Base-by-base conservation (phyloP, 2,888 invertebrate species). In the Caenorhabditis sp. region DNA sequence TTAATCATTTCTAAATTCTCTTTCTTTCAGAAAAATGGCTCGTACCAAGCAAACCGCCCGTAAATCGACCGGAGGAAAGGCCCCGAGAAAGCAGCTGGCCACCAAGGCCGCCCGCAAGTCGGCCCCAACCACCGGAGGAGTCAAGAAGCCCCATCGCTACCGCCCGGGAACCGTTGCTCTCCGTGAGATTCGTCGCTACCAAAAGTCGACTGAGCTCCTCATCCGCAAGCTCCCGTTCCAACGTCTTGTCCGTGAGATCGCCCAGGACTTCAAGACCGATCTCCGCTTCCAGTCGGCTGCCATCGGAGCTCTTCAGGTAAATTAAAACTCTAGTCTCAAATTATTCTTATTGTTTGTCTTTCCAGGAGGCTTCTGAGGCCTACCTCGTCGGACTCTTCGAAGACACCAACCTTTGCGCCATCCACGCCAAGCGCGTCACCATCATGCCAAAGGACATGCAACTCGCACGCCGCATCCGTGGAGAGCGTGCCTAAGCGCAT, bases 401-500 rank as follows among this genome's bases (percentile, higher is more conserved):
- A 94, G 97, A 97, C 94, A 97, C 97, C 88, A 97, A 97, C 93
- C 94, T 97, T 94, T 97, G 97, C 94, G 97, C 97, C 72, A 97
- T 97, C 92, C 97, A 97, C 92, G 97, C 97, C 90, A 97, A 97
- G 93, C 95, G 97, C 91, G 97, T 97, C 76, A 97, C 97, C 86
- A 97, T 97, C 93, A 97, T 97, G 97, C 97, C 97, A 90, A 97
- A 88, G 84, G 88, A 87, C 78, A 86, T 88, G 79, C 88, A 88
- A 51, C 83, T 88, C 35, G 88, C 88, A 15, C 83, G 88, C 32
- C 83, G 88, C 68, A 88, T 88, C 70, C 86, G 87, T 96, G 94
- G 97, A 97, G 93, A 83, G 35, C 76, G 76, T 24, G 76, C 76
- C 35, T 76, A 76, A 76, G 22, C 13, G 13, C 72, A n/a, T 11